Base-by-base conservation (phyloP, 2,888 invertebrate genomes). In the Chaitophorus viminalis region DNA sequence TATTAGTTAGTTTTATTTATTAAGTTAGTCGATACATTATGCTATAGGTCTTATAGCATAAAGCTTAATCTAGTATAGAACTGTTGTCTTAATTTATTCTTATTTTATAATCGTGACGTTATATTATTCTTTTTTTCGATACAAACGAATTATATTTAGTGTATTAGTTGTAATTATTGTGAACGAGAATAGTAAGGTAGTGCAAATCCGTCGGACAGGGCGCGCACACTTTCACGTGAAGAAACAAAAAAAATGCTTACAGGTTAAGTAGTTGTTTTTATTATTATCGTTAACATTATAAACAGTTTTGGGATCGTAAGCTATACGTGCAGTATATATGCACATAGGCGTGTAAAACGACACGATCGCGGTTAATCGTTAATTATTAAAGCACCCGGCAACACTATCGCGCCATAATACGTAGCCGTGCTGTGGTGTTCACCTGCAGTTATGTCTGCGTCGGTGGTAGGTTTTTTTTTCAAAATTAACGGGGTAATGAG, bases 401-500 rank as follows among this genome's bases (percentile, higher is more conserved):
- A 25, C 60, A 25, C 60, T 9, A 29, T 21, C 29, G n/a, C 65
- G 0, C 14, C 39, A 11, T 8, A 39, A 6, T 39, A 0, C 39
- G 3, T 39, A 11, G 39, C n/a, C 25, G 14, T n/a, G 17, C 1
- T 6, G 18, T 9, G 8, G 39, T 21, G 70, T 65, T 65, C 75
- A 83, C 83, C 82, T 82, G 82, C 52, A n/a, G n/a, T 72, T 75
- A 60, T 6, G 60, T 21, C 60, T 60, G 52, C 75, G 74, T 25
- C 74, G 83, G 70, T 52, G 39, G 82, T 82, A 31, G 18, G 72
- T 74, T 74, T 36, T 36, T 74, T 39, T 72, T 36, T 33, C 72
- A 72, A 72, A 72, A 82, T 52, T 81, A 54, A 82, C 68, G 82
- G 82, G 25, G 31, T 74, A 83, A 83, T 36, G 82, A 60, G 74